Evolutionary conservation across 2,113 vertebrate genomes (phyloP).

Genomic region (Labrus mixtus): DNA sequence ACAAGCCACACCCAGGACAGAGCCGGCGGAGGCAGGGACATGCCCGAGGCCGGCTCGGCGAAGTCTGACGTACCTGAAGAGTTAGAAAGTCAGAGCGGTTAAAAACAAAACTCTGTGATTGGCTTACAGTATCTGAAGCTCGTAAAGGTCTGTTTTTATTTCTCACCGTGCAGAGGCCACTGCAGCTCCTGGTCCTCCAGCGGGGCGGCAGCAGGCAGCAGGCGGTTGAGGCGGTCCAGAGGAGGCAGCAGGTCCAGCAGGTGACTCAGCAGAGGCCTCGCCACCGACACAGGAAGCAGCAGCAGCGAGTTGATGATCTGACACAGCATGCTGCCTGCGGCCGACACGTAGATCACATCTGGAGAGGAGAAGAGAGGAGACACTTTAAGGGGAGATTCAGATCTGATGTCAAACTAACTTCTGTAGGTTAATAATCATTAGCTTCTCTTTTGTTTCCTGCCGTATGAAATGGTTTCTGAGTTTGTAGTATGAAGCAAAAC

Average conservation of each 20-base stretch:
- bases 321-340: constrained; percentile 97
- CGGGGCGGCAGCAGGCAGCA: constrained; percentile 92
- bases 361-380: constrained; percentile 4
- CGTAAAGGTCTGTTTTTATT: too few species aligned
- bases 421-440: too few species aligned
- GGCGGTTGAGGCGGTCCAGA: constrained; percentile 93
- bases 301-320: constrained; percentile 94
- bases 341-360: constrained; percentile 97
- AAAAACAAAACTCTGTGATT: too few species aligned
- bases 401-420: too few species aligned
- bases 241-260: constrained; percentile 94
- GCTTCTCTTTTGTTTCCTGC: too few species aligned
- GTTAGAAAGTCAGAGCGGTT: too few species aligned
- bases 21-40: constrained; percentile 86
- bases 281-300: constrained; percentile 93
- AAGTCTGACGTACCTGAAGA: constrained; percentile 87
- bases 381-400: too few species aligned
- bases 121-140: too few species aligned
- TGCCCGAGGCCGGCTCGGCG: constrained; percentile 86
- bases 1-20: constrained; percentile 98
- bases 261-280: constrained; percentile 91
- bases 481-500: too few species aligned
- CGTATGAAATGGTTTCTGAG: too few species aligned
- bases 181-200: constrained; percentile 98
- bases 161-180: constrained; percentile 96